These are phyloP conservation scores for Ctenopoma multispine DNA, from an alignment of 2,797 vertebrate species.

Conservation along the genomic window DNA sequence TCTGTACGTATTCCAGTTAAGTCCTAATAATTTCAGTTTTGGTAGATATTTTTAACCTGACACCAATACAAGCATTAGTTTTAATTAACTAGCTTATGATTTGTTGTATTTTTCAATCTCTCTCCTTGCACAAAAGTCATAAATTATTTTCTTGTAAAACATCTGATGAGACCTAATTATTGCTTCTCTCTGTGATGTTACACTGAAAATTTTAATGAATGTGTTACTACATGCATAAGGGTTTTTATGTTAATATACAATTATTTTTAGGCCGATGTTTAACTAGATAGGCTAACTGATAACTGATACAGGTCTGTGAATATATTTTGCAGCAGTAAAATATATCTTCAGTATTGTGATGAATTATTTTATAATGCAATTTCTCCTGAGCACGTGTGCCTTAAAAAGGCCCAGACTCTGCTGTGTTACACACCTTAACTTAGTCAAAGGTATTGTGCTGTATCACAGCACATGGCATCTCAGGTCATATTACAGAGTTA, in stretches of 20 bases:
- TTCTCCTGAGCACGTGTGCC: neutral
- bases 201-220: slow-evolving; percentile 11
- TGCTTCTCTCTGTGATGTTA: slow-evolving; percentile 5
- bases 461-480: slow-evolving; percentile 2
- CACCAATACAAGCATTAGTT: neutral
- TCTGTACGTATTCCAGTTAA: neutral
- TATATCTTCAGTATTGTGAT: neutral
- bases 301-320: neutral
- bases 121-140: slow-evolving; percentile 3
- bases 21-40: neutral
- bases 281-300: neutral
- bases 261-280: slow-evolving; percentile 4
- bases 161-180: slow-evolving; percentile 44
- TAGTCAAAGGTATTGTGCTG: slow-evolving; percentile 9
- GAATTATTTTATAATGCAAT: neutral
- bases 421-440: neutral
- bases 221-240: neutral
- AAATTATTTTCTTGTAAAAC: neutral
- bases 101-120: neutral
- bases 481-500: slow-evolving; percentile 29
- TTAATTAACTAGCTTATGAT: neutral
- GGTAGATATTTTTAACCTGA: neutral
- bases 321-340: neutral
- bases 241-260: neutral
- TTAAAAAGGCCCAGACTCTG: neutral